Evolutionary conservation across 2,888 invertebrate genomes (phyloP), one percentile per base, ranked within the genome.

Genomic region (Coenonympha arcania): DNA sequence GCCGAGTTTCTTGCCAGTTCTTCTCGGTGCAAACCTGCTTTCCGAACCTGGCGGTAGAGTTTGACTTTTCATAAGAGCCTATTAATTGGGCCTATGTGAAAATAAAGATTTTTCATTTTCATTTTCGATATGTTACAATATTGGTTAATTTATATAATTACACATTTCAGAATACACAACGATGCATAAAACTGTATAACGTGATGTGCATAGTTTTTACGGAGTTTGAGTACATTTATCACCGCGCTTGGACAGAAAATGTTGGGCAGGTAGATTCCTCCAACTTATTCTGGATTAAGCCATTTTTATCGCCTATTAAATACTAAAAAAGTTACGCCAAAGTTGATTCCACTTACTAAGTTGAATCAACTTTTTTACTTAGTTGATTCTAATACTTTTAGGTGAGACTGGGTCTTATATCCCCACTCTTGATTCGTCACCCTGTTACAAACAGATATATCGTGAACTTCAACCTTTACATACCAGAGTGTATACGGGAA

Each of bases 151-250:
- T 33, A n/a, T 20, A 5, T 6, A 8, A 20, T 15, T 49, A 24
- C 16, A 13, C 13, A 48, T 46, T 57, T 28, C 31, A 91, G 70
- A 91, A 90, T 62, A 90, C 91, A 4, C 93, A 92, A 68, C 89
- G 90, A 46, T 91, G 91, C 43, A 91, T 93, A 42, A 92, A 92
- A 64, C 84, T 92, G 44, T 95, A 91, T 68, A 95, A 95, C 67
- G 91, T 92, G 1, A 87, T 95, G 76, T 89, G 91, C 22, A 90
- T 90, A 52, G 93, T 95, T 2, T 91, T 95, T 55, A 88, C 93
- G 11, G 93, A 95, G 67, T 95, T 92, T 65, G 95, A 95, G 76
- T 88, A 93, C 63, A 90, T 94, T 51, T 93, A 94, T 71, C 94
- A 95, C 65, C 88, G 89, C 59, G 93, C 93, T 1, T 95, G 95